These are phyloP conservation scores for Anseranas semipalmata DNA, from an alignment of 2,113 vertebrate genomes.

Conservation along the genomic window DNA sequence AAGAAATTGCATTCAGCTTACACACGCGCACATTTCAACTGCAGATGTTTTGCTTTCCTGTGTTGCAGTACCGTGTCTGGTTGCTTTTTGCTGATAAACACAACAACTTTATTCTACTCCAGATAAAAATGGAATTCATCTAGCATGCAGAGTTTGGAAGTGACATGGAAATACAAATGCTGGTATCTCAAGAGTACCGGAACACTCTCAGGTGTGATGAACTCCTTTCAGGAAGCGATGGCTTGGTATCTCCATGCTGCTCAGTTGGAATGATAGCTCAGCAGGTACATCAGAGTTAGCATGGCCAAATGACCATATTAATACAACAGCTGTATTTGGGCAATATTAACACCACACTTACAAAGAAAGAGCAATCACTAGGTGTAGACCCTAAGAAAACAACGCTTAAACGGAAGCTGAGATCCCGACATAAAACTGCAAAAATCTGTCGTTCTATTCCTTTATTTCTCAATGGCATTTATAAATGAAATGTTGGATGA, in stretches of 20 bases:
- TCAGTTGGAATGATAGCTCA: fast-evolving
- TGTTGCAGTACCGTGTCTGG: background rate
- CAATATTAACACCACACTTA: background rate
- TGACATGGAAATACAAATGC: background rate
- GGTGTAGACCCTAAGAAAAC: background rate
- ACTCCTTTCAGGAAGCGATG: background rate
- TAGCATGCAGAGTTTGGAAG: background rate
- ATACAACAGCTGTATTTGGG: background rate
- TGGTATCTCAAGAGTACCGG: background rate
- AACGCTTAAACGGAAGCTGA: background rate
- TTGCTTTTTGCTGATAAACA: background rate
- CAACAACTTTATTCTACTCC: background rate
- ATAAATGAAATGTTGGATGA: background rate
- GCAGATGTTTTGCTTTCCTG: background rate
- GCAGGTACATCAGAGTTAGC: background rate
- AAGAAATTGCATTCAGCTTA: background rate
- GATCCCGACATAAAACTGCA: background rate
- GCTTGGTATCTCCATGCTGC: background rate
- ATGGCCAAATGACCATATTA: background rate
- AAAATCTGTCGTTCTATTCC: background rate
- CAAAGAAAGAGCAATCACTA: background rate
- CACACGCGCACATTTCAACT: background rate
- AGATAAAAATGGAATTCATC: background rate
- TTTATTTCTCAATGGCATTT: background rate
- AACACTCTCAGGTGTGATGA: background rate